Percentiles rank a stretch among this genome's conserved stretches.
phyloP scores from a whole-genome alignment of 2,797 vertebrate genomes.

The Periophthalmus magnuspinnatus region DNA sequence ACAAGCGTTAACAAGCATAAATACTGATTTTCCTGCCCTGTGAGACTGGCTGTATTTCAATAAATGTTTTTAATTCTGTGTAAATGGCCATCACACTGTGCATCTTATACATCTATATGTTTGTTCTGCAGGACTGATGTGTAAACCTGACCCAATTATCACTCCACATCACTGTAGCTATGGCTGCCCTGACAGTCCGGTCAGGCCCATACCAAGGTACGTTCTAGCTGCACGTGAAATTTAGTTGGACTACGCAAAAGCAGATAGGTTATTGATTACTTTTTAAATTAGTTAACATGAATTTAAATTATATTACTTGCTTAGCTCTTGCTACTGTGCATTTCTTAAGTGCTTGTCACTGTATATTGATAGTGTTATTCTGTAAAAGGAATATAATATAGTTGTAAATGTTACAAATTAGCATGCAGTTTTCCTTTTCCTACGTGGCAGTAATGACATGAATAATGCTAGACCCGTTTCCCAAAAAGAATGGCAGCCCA shows the following conservation, averaged over 20 bases:
- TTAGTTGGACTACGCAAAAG: neutral
- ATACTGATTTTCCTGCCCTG: too few relatives aligned
- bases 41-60: too few relatives aligned
- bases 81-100: neutral
- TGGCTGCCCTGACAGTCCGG: neutral
- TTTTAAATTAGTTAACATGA: neutral
- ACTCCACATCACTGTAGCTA: neutral
- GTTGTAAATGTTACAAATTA: neutral
- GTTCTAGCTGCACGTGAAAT: neutral
- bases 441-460: neutral
- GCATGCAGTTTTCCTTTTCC: neutral
- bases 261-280: neutral
- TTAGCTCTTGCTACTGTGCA: neutral
- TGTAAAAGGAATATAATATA: neutral
- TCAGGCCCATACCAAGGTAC: neutral
- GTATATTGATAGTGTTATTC: neutral
- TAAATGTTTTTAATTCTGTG: neutral
- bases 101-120: neutral
- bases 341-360: neutral
- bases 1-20: too few relatives aligned
- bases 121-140: neutral
- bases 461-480: neutral
- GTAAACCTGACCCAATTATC: neutral
- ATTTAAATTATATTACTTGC: neutral
- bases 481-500: neutral